Conservation (phyloP, 1,140 invertebrate species). For the Alviniconcha marisindica region DNA sequence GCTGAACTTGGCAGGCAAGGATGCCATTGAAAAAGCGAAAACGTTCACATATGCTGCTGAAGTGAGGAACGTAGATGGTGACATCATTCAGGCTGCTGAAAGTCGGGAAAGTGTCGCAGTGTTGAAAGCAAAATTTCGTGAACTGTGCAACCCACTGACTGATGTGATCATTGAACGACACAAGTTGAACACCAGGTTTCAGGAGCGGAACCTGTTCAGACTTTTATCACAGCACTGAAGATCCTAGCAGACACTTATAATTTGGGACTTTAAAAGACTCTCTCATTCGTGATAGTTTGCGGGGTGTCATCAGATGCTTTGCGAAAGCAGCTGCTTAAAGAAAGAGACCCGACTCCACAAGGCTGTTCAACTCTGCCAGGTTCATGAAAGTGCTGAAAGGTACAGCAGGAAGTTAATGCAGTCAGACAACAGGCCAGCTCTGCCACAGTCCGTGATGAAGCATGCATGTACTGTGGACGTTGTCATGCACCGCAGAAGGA, state of each 20-base stretch:
- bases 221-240: background rate
- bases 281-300: background rate
- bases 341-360: background rate
- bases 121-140: background rate
- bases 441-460: background rate
- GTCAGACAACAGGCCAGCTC: background rate
- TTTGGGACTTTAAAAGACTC: background rate
- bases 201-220: background rate
- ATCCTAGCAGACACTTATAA: background rate
- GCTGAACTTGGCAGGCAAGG: background rate
- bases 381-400: background rate
- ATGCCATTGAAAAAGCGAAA: background rate
- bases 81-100: background rate
- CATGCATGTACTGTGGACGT: background rate
- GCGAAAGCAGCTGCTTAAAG: background rate
- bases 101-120: background rate
- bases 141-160: background rate
- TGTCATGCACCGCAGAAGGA: no score
- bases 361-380: background rate
- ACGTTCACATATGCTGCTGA: background rate
- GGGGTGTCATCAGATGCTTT: background rate
- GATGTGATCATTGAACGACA: background rate
- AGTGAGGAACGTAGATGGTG: background rate
- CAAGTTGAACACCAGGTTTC: background rate
- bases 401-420: constrained; percentile 5